Conservation (phyloP, 2,888 invertebrate species). For the Drosophila macrothrix region DNA sequence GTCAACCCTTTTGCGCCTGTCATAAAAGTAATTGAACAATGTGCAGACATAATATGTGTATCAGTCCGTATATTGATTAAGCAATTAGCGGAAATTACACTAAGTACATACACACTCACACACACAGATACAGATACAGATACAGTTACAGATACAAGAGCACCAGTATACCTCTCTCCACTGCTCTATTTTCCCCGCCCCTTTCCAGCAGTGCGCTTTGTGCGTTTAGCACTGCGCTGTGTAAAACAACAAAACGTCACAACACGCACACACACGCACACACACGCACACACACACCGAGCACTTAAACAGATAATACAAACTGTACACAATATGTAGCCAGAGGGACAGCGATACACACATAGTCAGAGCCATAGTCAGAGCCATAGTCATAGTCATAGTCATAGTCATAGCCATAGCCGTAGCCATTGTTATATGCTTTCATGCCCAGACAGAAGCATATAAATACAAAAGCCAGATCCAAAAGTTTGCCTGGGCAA, state of each 20-base stretch:
- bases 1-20: slow-evolving; percentile 7
- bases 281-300: slow-evolving; percentile 37
- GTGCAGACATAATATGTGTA: slow-evolving; percentile 1
- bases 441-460: slow-evolving; percentile 65
- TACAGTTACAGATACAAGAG: neutral
- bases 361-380: slow-evolving; percentile 6
- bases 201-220: slow-evolving; percentile 30
- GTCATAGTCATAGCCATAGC: neutral
- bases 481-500: slow-evolving; percentile 13
- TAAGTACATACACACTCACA: slow-evolving; percentile 43
- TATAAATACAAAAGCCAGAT: slow-evolving; percentile 46
- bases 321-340: slow-evolving; percentile 27
- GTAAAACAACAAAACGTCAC: slow-evolving; percentile 51
- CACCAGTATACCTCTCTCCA: neutral
- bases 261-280: slow-evolving; percentile 37
- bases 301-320: slow-evolving; percentile 6
- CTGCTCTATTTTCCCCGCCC: slow-evolving; percentile 1
- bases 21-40: slow-evolving; percentile 53
- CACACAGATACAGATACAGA: neutral
- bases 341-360: slow-evolving; percentile 30
- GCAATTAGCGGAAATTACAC: slow-evolving; percentile 72
- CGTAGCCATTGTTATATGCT: slow-evolving; percentile 31
- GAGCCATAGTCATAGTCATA: slow-evolving; percentile 13
- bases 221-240: slow-evolving; percentile 44
- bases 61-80: slow-evolving; percentile 67